A percentile compares a stretch with the other conserved stretches of the same genome.
These are phyloP conservation scores for Phengaris arion DNA, from an alignment of 2,888 invertebrate genomes.

Conservation along the genomic window DNA sequence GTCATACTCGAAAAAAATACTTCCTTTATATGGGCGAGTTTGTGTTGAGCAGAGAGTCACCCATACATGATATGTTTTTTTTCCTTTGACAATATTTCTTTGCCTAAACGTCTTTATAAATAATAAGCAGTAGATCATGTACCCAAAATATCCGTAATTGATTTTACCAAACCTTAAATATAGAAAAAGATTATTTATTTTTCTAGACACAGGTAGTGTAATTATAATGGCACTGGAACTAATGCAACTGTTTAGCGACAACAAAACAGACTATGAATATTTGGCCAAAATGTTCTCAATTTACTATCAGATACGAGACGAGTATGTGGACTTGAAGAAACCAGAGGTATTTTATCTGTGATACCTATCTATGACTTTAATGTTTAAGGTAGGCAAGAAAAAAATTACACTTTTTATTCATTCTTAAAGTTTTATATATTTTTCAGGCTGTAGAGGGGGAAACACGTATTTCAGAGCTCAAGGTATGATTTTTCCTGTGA, in stretches of 20 bases:
- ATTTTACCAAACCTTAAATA: too few relatives aligned
- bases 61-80: too few relatives aligned
- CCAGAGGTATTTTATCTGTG: slow-evolving; percentile 18
- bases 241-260: slow-evolving; percentile 25
- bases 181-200: not conserved
- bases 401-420: too few relatives aligned
- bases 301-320: slow-evolving; percentile 34
- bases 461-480: not conserved
- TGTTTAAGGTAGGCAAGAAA: not conserved
- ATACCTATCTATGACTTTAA: too few relatives aligned
- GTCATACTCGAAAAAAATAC: too few relatives aligned
- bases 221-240: not conserved
- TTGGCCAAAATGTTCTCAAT: slow-evolving; percentile 24
- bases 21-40: too few relatives aligned
- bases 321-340: slow-evolving; percentile 31
- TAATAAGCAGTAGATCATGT: too few relatives aligned
- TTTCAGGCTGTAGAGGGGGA: not conserved
- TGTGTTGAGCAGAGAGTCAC: too few relatives aligned
- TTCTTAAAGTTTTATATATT: not conserved
- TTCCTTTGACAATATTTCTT: too few relatives aligned
- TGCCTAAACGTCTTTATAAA: too few relatives aligned
- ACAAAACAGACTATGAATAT: slow-evolving; percentile 15
- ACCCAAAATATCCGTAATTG: too few relatives aligned
- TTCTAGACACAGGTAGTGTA: not conserved
- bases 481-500: not conserved